Percentiles rank a stretch among this genome's conserved stretches.
Conservation (phyloP, 2,888 invertebrate species). For the Linnaemya tessellans region DNA sequence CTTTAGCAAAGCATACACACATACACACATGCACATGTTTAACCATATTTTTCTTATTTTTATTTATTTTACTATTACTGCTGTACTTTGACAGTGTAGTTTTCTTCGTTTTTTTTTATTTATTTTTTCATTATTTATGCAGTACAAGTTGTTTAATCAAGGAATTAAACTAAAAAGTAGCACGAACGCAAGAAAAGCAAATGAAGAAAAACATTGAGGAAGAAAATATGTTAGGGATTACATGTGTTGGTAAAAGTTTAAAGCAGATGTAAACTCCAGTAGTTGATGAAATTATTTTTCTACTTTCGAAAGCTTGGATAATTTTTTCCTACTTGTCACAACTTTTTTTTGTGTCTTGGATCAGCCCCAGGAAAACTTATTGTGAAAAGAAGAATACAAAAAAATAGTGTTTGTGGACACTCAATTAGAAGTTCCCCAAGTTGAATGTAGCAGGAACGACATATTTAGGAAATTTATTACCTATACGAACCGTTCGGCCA, state of each 20-base stretch:
- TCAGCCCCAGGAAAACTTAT: too few species aligned
- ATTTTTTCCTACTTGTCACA: too few species aligned
- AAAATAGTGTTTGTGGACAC: too few species aligned
- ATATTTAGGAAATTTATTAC: too few species aligned
- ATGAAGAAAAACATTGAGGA: constrained; percentile 2
- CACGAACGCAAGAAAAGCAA: background rate
- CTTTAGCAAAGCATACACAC: constrained; percentile 13
- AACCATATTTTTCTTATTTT: constrained; percentile 2
- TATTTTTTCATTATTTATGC: constrained; percentile 7
- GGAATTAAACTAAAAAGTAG: constrained; percentile 48
- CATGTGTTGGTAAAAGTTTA: constrained; percentile 36
- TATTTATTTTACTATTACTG: background rate
- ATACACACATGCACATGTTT: constrained; percentile 49
- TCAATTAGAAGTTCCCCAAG: too few species aligned
- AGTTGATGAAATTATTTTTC: too few species aligned
- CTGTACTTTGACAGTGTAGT: background rate
- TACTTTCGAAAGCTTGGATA: too few species aligned
- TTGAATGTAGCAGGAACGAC: too few species aligned
- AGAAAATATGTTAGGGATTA: constrained; percentile 31
- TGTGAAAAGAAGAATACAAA: too few species aligned
- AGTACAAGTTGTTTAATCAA: constrained; percentile 49
- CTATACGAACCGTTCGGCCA: too few species aligned
- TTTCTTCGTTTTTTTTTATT: background rate
- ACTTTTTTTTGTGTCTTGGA: too few species aligned
- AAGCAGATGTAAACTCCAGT: constrained; percentile 25